phyloP scores from a whole-genome alignment of 2,888 invertebrate genomes.

The Polydrusus pterygomalis region DNA sequence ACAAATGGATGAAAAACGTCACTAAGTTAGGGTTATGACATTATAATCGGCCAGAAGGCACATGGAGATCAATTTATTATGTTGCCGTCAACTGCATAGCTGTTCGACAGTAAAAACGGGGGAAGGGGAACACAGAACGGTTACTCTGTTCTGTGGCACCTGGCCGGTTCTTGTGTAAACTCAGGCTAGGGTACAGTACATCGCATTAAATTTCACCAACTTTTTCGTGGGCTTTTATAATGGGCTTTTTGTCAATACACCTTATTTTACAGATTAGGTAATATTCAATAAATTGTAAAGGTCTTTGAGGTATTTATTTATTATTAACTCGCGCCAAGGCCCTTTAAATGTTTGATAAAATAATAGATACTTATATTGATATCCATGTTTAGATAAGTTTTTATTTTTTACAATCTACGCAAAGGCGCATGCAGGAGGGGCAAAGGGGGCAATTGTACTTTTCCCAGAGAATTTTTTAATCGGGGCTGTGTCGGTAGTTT shows the following conservation, averaged over 20 bases:
- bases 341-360: conserved; percentile 13
- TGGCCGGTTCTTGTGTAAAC: conserved; percentile 62
- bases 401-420: too few relatives aligned
- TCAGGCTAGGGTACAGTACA: conserved; percentile 63
- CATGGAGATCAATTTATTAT: conserved; percentile 66
- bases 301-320: conserved; percentile 31
- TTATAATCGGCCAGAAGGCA: conserved; percentile 63
- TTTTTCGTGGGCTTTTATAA: conserved; percentile 31
- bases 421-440: too few relatives aligned
- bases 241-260: conserved; percentile 20
- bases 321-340: conserved; percentile 34
- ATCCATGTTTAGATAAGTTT: too few relatives aligned
- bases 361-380: too few relatives aligned
- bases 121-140: conserved; percentile 65
- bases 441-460: too few relatives aligned
- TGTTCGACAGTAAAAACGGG: conserved; percentile 63
- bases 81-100: conserved; percentile 65
- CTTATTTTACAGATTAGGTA: conserved; percentile 41
- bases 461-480: too few relatives aligned
- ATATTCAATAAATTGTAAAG: conserved; percentile 17
- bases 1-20: conserved; percentile 54
- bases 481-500: too few relatives aligned
- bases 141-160: conserved; percentile 68
- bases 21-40: conserved; percentile 61
- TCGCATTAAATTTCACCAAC: conserved; percentile 63